phyloP scores from a whole-genome alignment of 2,113 vertebrate species.

The Burhinus oedicnemus region DNA sequence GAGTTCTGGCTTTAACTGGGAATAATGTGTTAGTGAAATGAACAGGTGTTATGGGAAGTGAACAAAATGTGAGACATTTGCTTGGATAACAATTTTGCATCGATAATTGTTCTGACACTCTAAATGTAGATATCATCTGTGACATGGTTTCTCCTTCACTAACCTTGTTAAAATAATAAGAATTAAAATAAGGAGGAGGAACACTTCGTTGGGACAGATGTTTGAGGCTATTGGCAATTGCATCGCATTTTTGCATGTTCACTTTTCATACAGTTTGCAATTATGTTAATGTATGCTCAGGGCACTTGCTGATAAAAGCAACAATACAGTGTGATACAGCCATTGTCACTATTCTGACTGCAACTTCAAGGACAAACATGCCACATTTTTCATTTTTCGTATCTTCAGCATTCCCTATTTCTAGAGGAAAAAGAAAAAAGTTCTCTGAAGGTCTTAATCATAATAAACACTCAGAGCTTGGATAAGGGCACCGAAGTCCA shows the following conservation, averaged over 20 bases:
- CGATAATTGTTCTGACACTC: constrained; percentile 58
- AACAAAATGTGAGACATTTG: constrained; percentile 44
- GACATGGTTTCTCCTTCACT: constrained; percentile 66
- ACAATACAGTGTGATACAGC: constrained; percentile 61
- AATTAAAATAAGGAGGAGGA: constrained; percentile 65
- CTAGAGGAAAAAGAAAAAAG: not conserved
- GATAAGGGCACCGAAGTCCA: not conserved
- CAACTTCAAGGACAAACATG: constrained; percentile 61
- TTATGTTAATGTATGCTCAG: constrained; percentile 74
- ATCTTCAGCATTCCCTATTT: constrained; percentile 36
- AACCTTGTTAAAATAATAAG: constrained; percentile 70
- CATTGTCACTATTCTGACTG: constrained; percentile 61
- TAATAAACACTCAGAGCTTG: not conserved
- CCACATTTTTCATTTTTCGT: constrained; percentile 37
- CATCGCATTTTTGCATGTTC: constrained; percentile 64
- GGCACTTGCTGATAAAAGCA: constrained; percentile 73
- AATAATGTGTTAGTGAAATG: not conserved
- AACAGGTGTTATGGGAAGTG: constrained; percentile 57
- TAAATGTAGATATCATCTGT: constrained; percentile 65
- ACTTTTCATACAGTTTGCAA: constrained; percentile 68
- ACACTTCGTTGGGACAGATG: constrained; percentile 68
- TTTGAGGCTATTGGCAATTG: constrained; percentile 70
- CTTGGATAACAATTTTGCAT: constrained; percentile 51
- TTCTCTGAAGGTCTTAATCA: constrained; percentile 23
- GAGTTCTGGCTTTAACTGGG: constrained; percentile 40